Evolutionary conservation across 2,888 invertebrate species (phyloP).

Genomic region (Pharmacophagus antenor): DNA sequence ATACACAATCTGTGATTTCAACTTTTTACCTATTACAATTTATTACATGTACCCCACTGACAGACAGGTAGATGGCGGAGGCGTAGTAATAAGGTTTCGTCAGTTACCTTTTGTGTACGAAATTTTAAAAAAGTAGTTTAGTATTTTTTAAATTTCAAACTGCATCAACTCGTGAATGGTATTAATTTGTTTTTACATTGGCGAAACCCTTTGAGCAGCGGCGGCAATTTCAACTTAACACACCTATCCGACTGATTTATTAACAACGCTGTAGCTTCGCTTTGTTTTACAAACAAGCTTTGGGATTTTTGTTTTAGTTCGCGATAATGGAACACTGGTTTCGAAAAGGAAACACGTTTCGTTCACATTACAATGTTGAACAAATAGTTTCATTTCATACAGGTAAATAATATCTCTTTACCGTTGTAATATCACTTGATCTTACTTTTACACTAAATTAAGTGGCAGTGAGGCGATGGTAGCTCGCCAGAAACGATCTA

Average conservation of each 20-base stretch:
- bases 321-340: conserved; percentile 10
- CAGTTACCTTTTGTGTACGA: no score
- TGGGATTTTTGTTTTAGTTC: conserved; percentile 3
- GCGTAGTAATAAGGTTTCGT: neutral
- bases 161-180: conserved; percentile 2
- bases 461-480: no score
- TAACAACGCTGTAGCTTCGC: conserved; percentile 3
- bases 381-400: neutral
- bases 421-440: neutral
- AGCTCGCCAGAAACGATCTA: no score
- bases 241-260: conserved; percentile 16
- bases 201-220: conserved; percentile 9
- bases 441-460: neutral
- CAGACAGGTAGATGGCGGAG: no score
- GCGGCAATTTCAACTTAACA: conserved; percentile 20
- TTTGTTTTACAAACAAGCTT: conserved; percentile 16
- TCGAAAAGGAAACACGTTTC: neutral
- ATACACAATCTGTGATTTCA: no score
- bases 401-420: neutral
- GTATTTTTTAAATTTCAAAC: neutral
- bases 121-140: neutral
- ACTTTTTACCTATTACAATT: no score
- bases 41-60: no score
- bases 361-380: neutral
- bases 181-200: conserved; percentile 13